Evolutionary conservation across 2,888 invertebrate genomes (phyloP).

Genomic region (Furcula furcula): DNA sequence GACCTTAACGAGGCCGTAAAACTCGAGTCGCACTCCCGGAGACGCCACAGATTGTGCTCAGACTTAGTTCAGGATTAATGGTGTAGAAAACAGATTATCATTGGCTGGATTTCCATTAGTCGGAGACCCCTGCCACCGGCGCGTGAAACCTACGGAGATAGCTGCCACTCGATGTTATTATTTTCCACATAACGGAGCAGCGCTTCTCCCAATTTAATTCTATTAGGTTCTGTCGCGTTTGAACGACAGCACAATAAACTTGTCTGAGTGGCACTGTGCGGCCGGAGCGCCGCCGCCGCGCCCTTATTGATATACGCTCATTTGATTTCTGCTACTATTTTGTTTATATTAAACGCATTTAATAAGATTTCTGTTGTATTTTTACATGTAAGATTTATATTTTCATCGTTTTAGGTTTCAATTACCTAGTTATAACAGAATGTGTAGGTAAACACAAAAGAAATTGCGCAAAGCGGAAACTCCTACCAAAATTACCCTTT

Average conservation of each 20-base stretch:
- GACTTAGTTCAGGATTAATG: conserved; percentile 82
- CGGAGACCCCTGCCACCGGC: conserved; percentile 76
- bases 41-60: conserved; percentile 79
- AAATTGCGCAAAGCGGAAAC: too few relatives aligned
- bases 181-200: conserved; percentile 79
- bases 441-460: too few relatives aligned
- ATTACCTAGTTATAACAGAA: too few relatives aligned
- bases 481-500: too few relatives aligned
- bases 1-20: conserved; percentile 81
- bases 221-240: conserved; percentile 78
- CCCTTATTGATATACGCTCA: conserved; percentile 49
- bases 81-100: conserved; percentile 83
- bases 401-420: too few relatives aligned
- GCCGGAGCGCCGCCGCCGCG: conserved; percentile 26
- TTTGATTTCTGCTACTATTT: conserved; percentile 46
- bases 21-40: conserved; percentile 73
- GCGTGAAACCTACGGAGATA: conserved; percentile 77
- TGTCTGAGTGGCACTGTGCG: conserved; percentile 51
- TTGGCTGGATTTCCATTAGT: conserved; percentile 80
- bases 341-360: conserved; percentile 24
- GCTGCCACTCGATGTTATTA: conserved; percentile 75
- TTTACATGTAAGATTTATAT: too few relatives aligned
- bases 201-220: conserved; percentile 79
- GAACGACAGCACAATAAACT: conserved; percentile 77
- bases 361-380: background rate